Evolutionary conservation across 2,888 invertebrate genomes (phyloP), one percentile per base, ranked within the genome.

Genomic region (Callosobruchus maculatus): DNA sequence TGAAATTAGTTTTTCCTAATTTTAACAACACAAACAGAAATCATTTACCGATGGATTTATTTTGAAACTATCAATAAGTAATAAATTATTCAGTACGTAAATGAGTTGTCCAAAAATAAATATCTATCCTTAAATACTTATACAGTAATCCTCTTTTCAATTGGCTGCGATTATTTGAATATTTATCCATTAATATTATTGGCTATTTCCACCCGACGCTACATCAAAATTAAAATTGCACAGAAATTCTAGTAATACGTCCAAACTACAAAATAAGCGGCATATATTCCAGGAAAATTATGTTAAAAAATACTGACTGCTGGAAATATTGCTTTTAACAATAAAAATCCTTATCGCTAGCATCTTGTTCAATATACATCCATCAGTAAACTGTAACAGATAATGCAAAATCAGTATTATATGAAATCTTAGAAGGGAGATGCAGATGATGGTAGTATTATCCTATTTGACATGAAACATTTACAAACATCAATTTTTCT

Each of bases 1-100:
- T 49, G 49, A 49, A 49, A 13, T 13, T 49, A 49, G 68, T 68
- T 30, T 70, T 74, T 70, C 31, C 70, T 69, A 73, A 73, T 68
- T 73, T 73, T 67, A 49, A 49, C 49, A 70, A 20, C 13, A 4
- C 71, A 68, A 22, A 68, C 68, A 68, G 20, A 68, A 68, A 68
- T 21, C 21, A 68, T 68, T 4, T 21, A 68, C 22, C 5, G 20
- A 68, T 68, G 9, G 22, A 7, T 7, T 22, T 68, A 68, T 68
- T 7, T 68, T 21, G 13, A 18, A 49, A 49, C 3, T 49, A 49
- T 49, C 7, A 7, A 18, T 49, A 7, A 13, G 13, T 20, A 22
- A 70, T 26, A 21, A 70, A 70, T 70, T 69, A 69, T 22, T 22
- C 21, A 69, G 4, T 20, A 1, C 21, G n/a, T 69, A 22, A 69